phyloP scores from a whole-genome alignment of 1,140 invertebrate genomes.

The Argopecten irradians region DNA sequence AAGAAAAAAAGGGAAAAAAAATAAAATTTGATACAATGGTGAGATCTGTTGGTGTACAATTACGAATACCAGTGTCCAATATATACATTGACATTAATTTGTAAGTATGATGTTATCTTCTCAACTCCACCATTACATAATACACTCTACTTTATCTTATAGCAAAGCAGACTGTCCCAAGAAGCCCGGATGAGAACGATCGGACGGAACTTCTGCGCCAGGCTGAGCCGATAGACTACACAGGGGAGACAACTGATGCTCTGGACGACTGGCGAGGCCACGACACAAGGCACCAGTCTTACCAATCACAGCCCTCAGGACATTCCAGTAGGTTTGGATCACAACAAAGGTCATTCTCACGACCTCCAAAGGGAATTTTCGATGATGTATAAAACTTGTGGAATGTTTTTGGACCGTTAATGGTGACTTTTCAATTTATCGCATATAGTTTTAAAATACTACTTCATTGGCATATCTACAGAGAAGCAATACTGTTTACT shows the following conservation, averaged over 20 bases:
- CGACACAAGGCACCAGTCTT: slow-evolving; percentile 50
- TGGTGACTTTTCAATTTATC: neutral
- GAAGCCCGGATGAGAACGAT: slow-evolving; percentile 80
- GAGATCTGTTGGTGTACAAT: no score
- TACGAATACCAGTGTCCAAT: no score
- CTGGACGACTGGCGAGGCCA: slow-evolving; percentile 44
- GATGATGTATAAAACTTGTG: slow-evolving; percentile 84
- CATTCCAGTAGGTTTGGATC: slow-evolving; percentile 45
- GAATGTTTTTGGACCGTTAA: neutral
- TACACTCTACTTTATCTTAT: slow-evolving; percentile 27
- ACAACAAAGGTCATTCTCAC: slow-evolving; percentile 57
- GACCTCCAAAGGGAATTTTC: slow-evolving; percentile 88
- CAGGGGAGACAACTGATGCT: slow-evolving; percentile 58
- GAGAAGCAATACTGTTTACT: neutral
- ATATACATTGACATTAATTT: neutral
- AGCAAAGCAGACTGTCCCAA: slow-evolving; percentile 63
- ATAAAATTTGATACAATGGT: no score
- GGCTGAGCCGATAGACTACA: slow-evolving; percentile 83
- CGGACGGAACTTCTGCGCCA: slow-evolving; percentile 81
- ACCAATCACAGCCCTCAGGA: slow-evolving; percentile 52
- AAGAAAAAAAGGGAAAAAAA: no score
- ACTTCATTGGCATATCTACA: neutral
- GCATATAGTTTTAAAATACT: neutral
- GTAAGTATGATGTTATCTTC: neutral
- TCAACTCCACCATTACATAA: neutral